Percentiles rank a stretch among this genome's conserved stretches.
phyloP scores from a whole-genome alignment of 2,797 vertebrate genomes.

The Manis crassicaudata region DNA sequence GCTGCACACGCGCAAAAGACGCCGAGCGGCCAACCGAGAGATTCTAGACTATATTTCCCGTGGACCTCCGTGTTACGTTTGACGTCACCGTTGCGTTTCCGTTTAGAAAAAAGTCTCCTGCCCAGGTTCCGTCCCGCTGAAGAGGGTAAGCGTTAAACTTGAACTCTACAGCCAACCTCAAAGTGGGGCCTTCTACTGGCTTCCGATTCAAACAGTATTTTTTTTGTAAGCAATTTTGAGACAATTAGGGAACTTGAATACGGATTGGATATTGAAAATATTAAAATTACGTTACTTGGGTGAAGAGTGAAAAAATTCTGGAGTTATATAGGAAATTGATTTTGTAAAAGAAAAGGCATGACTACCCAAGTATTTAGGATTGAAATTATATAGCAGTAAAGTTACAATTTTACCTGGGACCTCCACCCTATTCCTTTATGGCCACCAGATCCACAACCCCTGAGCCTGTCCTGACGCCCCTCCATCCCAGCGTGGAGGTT shows the following conservation, averaged over 20 bases:
- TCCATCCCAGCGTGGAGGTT: not conserved
- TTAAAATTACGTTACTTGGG: not conserved
- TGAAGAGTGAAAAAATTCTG: not conserved
- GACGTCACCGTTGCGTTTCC: rapidly evolving
- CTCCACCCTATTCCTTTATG: not conserved
- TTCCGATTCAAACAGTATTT: not conserved
- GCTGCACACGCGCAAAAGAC: not conserved
- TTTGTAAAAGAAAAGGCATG: not conserved
- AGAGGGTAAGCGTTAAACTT: not conserved
- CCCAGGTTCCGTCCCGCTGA: not conserved
- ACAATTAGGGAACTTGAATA: not conserved
- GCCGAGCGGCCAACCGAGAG: not conserved
- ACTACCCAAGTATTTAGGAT: not conserved
- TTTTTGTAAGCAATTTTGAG: not conserved
- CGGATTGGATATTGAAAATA: not conserved
- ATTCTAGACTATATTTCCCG: not conserved
- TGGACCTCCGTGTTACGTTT: not conserved
- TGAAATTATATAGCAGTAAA: not conserved
- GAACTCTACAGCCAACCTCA: not conserved
- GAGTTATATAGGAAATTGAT: not conserved
- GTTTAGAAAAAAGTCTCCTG: too few relatives aligned
- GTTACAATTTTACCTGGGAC: not conserved
- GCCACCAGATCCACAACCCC: rapidly evolving
- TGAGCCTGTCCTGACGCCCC: not conserved
- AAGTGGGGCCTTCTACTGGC: not conserved